Conservation (phyloP, 2,113 vertebrate genomes). For the Carollia perspicillata region DNA sequence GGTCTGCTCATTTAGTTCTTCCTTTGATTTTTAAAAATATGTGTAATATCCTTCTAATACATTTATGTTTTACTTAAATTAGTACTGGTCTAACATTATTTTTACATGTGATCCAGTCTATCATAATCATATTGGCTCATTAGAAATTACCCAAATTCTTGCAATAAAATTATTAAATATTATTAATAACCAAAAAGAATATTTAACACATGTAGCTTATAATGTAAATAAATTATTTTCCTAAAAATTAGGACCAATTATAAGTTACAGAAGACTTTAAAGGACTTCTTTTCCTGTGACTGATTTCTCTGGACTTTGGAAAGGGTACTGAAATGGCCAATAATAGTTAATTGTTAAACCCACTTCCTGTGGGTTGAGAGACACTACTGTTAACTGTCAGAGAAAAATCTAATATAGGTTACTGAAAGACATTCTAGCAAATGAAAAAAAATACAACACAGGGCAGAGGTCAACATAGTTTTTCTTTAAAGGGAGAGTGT, state of each 20-base stretch:
- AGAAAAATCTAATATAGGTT: background rate
- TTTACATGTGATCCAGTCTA: background rate
- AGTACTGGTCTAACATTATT: background rate
- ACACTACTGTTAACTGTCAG: background rate
- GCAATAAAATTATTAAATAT: background rate
- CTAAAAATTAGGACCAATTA: background rate
- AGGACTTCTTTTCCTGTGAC: background rate
- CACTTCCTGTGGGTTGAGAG: background rate
- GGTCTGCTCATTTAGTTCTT: background rate
- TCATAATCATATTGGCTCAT: background rate
- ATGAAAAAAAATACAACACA: background rate
- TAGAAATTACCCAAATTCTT: background rate
- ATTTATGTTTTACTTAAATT: background rate
- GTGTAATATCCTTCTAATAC: background rate
- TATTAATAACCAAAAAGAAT: background rate
- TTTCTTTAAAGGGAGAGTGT: background rate
- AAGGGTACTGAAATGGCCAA: background rate
- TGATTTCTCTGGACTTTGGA: background rate
- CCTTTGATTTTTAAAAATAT: background rate
- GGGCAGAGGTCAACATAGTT: background rate
- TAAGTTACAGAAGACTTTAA: background rate
- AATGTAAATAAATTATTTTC: background rate
- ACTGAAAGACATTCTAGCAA: background rate
- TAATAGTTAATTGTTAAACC: background rate
- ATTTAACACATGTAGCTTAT: background rate